A percentile compares a stretch with the other conserved stretches of the same genome.
Evolutionary conservation across 2,888 invertebrate species (phyloP).

Genomic region (Habroteleia sp.): DNA sequence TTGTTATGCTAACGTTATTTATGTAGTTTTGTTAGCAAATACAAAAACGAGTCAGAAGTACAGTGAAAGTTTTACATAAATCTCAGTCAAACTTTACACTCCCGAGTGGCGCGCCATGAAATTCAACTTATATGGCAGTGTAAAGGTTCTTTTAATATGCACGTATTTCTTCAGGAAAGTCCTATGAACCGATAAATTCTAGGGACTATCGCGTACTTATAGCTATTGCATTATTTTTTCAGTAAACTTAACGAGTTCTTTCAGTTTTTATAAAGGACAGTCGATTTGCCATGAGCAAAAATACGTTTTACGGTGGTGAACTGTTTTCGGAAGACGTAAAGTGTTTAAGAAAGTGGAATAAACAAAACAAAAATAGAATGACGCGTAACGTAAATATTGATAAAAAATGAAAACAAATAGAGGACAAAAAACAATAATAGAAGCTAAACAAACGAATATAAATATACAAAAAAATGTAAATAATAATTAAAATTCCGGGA

Average conservation of each 20-base stretch:
- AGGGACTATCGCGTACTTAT: slow-evolving; percentile 24
- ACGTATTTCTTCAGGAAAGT: slow-evolving; percentile 23
- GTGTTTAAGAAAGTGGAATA: too few species aligned
- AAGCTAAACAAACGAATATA: too few species aligned
- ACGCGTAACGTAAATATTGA: too few species aligned
- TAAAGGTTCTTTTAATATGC: slow-evolving; percentile 52
- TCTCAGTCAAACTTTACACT: slow-evolving; percentile 44
- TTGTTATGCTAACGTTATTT: slow-evolving; percentile 51
- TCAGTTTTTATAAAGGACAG: background rate
- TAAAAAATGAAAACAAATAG: too few species aligned
- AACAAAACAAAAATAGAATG: too few species aligned
- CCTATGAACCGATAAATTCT: slow-evolving; percentile 32
- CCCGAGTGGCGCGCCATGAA: slow-evolving; percentile 41
- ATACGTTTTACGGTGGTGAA: too few species aligned
- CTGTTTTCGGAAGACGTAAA: slow-evolving; percentile 2
- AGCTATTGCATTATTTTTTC: slow-evolving; percentile 22
- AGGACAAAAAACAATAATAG: too few species aligned
- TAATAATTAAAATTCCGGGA: too few species aligned
- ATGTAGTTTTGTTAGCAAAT: slow-evolving; percentile 59
- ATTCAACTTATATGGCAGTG: slow-evolving; percentile 48
- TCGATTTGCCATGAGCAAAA: too few species aligned
- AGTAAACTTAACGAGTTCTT: slow-evolving; percentile 6
- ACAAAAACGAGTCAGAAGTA: slow-evolving; percentile 54
- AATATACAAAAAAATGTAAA: too few species aligned
- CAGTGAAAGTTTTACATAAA: slow-evolving; percentile 48